Conservation (phyloP, 2,113 vertebrate genomes). For the Hemibagrus wyckioides region DNA sequence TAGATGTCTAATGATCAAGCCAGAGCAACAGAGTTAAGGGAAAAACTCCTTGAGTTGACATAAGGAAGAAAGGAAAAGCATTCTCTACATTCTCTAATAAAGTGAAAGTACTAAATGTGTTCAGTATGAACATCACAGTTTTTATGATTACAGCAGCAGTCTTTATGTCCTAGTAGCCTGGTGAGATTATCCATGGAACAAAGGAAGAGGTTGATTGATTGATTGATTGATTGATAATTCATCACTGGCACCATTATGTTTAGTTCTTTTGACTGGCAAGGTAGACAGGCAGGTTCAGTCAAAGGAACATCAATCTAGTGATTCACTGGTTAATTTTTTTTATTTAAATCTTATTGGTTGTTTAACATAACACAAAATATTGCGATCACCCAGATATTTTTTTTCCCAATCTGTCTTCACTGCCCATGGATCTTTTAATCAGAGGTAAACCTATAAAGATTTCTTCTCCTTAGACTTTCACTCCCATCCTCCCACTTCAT, state of each 20-base stretch:
- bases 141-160: neutral
- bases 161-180: neutral
- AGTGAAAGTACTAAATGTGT: neutral
- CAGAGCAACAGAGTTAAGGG: no score
- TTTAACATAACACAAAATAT: neutral
- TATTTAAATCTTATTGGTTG: neutral
- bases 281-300: neutral
- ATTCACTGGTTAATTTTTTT: neutral
- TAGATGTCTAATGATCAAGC: neutral
- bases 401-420: neutral
- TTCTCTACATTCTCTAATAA: neutral
- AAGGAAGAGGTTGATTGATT: no score
- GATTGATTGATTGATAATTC: slow-evolving; percentile 10
- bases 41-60: neutral
- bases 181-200: neutral
- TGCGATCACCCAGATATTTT: neutral
- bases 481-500: slow-evolving; percentile 23
- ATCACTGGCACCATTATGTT: neutral
- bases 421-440: slow-evolving; percentile 16
- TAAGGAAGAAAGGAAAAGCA: neutral
- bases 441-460: slow-evolving; percentile 11
- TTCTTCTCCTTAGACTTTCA: neutral
- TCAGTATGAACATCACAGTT: neutral
- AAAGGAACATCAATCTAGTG: neutral
- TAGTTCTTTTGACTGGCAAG: neutral